Evolutionary conservation across 2,888 invertebrate species (phyloP), one percentile per base, ranked within the genome.

Genomic region (Plagiodera versicolora): DNA sequence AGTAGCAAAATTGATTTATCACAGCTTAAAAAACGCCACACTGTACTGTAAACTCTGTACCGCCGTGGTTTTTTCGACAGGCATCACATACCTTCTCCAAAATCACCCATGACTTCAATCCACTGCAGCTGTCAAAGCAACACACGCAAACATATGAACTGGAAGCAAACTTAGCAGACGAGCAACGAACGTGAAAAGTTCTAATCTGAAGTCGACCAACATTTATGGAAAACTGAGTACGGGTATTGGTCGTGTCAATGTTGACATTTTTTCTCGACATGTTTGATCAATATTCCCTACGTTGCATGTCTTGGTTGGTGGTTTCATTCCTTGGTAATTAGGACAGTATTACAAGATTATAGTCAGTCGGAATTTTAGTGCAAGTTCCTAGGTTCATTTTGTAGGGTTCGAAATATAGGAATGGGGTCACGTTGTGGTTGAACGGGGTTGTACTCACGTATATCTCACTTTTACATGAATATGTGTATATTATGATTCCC

Each of bases 261-360:
- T 53, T 53, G 53, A 53, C 53, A 53, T 45, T 53, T 53, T 53
- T 53, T 53, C 19, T 24, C 53, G 24, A 28, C 44, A 24, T 53
- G 53, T 53, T 53, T 53, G 53, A 53, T 53, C 53, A 44, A 53
- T 53, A 53, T 11, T 17, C 2, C 16, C 24, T 20, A 14, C 53
- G 45, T 53, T 53, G 53, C 53, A 53, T 53, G 53, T 53, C 53
- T 53, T 53, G 53, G 44, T 28, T 39, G 53, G 53, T 16, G 45
- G 44, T 44, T 53, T 53, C 39, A 53, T 53, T 44, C 44, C 53
- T 16, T 44, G 11, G 28, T 53, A 53, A 53, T 53, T 53, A 53
- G 53, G 53, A 44, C 20, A 44, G 53, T 24, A 4, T 64, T 52
- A 61, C 64, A 59, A 60, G 60, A 62, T 59, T 58, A 54, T 60